A percentile compares a stretch with the other conserved stretches of the same genome.
Conservation (phyloP, 2,797 vertebrate genomes). For the Enteromius paludinosus region DNA sequence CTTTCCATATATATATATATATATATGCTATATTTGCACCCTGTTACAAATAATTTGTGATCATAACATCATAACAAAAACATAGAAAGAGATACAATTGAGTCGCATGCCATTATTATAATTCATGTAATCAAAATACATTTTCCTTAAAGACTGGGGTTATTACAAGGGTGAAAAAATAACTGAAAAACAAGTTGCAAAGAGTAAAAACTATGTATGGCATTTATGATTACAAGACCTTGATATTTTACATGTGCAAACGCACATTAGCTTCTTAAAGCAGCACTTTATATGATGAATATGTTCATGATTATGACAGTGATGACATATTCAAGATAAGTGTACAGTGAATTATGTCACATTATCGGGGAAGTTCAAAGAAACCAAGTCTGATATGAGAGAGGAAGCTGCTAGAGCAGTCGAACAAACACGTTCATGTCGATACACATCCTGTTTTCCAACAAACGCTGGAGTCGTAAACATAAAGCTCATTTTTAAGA, state of each 20-base stretch:
- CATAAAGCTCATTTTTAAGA: conserved; percentile 26
- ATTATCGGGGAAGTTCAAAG: conserved; percentile 69
- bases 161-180: conserved; percentile 75
- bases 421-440: conserved; percentile 32
- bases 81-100: conserved; percentile 81
- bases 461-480: conserved; percentile 33
- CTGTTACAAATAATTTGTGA: conserved; percentile 81
- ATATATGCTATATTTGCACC: conserved; percentile 72
- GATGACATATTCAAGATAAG: conserved; percentile 65
- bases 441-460: conserved; percentile 32
- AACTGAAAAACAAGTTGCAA: conserved; percentile 47
- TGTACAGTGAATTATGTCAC: conserved; percentile 35
- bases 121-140: conserved; percentile 84
- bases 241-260: conserved; percentile 82
- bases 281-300: conserved; percentile 79
- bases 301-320: conserved; percentile 73
- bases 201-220: conserved; percentile 65
- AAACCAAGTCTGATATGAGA: conserved; percentile 55
- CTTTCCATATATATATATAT: conserved; percentile 43
- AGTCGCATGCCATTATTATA: conserved; percentile 84
- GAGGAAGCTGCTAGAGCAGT: conserved; percentile 50
- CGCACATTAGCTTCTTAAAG: conserved; percentile 79
- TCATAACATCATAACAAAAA: conserved; percentile 81
- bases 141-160: conserved; percentile 82
- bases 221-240: conserved; percentile 65